These are phyloP conservation scores for Macrotis lagotis DNA, from an alignment of 2,113 vertebrate species.

Conservation along the genomic window DNA sequence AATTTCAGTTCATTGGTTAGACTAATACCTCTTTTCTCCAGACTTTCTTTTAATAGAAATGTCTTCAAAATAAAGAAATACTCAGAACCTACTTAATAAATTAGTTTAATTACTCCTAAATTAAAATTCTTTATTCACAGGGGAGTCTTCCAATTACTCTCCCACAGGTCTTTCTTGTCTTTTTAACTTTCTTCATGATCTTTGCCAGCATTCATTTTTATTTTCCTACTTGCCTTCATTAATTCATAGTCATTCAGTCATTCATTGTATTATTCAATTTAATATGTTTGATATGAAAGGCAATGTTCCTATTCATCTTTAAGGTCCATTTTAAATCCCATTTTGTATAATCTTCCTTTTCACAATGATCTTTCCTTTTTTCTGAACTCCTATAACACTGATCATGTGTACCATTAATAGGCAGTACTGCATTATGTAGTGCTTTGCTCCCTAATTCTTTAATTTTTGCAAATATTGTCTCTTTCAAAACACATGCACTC, in stretches of 20 bases:
- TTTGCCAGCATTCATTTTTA: not conserved
- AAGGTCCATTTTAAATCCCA: not conserved
- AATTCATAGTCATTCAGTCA: not conserved
- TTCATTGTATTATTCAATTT: not conserved
- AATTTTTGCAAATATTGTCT: not conserved
- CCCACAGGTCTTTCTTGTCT: not conserved
- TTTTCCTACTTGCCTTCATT: not conserved
- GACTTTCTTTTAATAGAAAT: no score
- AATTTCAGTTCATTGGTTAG: no score
- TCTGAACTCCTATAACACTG: not conserved
- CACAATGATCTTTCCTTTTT: not conserved
- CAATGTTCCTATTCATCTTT: not conserved
- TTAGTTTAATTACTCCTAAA: not conserved
- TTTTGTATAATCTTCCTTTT: not conserved
- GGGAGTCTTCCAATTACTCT: not conserved
- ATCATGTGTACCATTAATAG: not conserved
- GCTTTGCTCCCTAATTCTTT: not conserved
- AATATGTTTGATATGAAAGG: not conserved
- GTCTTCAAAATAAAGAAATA: not conserved
- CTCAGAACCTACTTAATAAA: not conserved
- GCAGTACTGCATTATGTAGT: not conserved
- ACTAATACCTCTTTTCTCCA: no score
- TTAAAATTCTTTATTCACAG: not conserved
- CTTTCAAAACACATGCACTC: not conserved
- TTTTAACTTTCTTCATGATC: not conserved